A percentile compares a stretch with the other conserved stretches of the same genome.
Conservation (phyloP, 1,140 invertebrate genomes). For the Spodoptera litura region DNA sequence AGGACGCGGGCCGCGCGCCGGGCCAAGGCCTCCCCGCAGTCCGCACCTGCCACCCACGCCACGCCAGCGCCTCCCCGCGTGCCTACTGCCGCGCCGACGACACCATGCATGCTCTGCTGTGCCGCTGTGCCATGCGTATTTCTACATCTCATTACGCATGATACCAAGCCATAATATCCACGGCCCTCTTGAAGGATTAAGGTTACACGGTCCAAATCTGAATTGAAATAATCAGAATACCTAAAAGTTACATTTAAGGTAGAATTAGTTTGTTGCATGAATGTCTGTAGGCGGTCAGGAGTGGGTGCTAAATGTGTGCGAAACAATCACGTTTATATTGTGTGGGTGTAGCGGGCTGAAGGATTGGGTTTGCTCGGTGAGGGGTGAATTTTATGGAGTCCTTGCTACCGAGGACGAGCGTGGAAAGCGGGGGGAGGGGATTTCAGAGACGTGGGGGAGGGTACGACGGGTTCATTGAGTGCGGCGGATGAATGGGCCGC, state of each 20-base stretch:
- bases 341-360: conserved; percentile 68
- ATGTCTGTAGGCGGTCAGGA: conserved; percentile 51
- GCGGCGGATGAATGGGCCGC: conserved; percentile 81
- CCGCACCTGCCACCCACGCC: conserved; percentile 60
- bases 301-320: conserved; percentile 54
- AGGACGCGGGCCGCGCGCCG: conserved; percentile 69
- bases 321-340: conserved; percentile 60
- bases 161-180: background rate
- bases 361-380: conserved; percentile 69
- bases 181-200: background rate
- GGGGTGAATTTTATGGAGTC: conserved; percentile 76
- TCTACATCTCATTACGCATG: background rate
- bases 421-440: conserved; percentile 45
- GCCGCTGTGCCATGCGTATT: conserved; percentile 22
- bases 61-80: conserved; percentile 39
- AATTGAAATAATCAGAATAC: conserved; percentile 2
- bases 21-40: conserved; percentile 68
- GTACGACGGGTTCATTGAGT: conserved; percentile 78
- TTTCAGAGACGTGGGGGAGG: conserved; percentile 51
- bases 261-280: conserved; percentile 13
- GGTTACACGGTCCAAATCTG: background rate
- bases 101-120: conserved; percentile 18
- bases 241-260: conserved; percentile 14
- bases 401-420: conserved; percentile 72
- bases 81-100: background rate